These are phyloP conservation scores for Antedon bifida DNA, from an alignment of 35 echinoderm and acorn worm genomes.

Conservation along the genomic window DNA sequence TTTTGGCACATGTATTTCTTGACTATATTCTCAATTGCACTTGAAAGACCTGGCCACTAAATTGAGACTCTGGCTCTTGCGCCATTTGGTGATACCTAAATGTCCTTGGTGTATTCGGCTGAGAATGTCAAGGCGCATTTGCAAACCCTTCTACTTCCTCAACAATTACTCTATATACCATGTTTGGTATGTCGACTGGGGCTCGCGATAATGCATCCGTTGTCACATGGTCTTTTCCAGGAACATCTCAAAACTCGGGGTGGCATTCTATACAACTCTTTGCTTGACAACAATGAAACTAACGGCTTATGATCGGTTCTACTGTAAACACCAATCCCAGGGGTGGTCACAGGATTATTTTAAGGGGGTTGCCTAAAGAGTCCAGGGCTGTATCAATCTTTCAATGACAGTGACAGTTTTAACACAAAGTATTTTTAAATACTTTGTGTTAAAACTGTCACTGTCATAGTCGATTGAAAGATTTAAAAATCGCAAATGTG, in stretches of 20 bases:
- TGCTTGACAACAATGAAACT: neutral
- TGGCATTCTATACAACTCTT: constrained; percentile 24
- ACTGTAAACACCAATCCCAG: constrained; percentile 18
- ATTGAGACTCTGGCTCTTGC: constrained; percentile 6
- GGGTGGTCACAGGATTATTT: too few species aligned
- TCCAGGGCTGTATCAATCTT: constrained; percentile 26
- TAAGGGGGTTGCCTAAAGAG: too few species aligned
- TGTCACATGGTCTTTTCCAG: neutral
- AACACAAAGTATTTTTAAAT: too few species aligned
- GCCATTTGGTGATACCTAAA: constrained; percentile 20
- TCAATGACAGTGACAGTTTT: constrained; percentile 23
- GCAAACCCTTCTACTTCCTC: neutral
- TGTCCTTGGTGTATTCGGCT: constrained; percentile 28
- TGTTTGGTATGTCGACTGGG: neutral
- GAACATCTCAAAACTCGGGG: constrained; percentile 20
- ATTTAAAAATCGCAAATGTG: too few species aligned
- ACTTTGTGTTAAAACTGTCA: too few species aligned
- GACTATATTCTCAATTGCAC: constrained; percentile 27
- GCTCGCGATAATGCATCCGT: constrained; percentile 25
- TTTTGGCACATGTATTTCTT: constrained; percentile 18
- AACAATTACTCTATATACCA: neutral
- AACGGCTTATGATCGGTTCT: constrained; percentile 30
- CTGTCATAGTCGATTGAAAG: too few species aligned
- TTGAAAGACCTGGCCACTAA: constrained; percentile 37
- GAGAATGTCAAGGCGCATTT: constrained; percentile 17